These are phyloP conservation scores for Hypomecis atomaria DNA, from an alignment of 2,888 invertebrate species.

Conservation along the genomic window DNA sequence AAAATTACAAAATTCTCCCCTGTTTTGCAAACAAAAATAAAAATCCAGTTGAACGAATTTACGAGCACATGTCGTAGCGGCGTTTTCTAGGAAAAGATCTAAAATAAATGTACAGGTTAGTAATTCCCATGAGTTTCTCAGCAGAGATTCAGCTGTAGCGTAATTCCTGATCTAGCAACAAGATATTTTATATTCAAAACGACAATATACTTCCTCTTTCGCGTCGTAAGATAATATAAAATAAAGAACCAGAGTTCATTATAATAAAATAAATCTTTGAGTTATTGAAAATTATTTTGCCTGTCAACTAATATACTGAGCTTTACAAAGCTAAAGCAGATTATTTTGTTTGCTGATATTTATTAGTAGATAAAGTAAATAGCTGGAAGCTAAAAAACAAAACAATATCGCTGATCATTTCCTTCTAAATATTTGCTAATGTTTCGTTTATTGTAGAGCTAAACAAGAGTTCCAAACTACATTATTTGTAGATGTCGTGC, in stretches of 20 bases:
- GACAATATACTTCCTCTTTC: too few species aligned
- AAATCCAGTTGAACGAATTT: neutral
- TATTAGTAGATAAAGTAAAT: constrained; percentile 4
- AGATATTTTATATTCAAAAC: constrained; percentile 1
- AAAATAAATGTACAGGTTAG: constrained; percentile 24
- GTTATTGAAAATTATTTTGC: neutral
- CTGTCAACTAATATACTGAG: neutral
- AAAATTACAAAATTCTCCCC: too few species aligned
- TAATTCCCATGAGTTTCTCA: constrained; percentile 30
- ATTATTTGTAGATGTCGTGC: too few species aligned
- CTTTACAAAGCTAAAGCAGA: neutral
- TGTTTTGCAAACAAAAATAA: constrained; percentile 1
- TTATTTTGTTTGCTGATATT: constrained; percentile 9
- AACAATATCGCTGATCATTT: neutral
- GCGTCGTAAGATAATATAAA: too few species aligned
- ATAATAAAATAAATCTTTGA: constrained; percentile 14
- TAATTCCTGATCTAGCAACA: constrained; percentile 18
- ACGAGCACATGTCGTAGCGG: constrained; percentile 14
- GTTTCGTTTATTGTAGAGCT: too few species aligned
- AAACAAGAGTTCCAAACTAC: too few species aligned
- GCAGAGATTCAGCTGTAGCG: constrained; percentile 18
- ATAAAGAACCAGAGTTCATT: constrained; percentile 10
- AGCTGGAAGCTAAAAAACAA: neutral
- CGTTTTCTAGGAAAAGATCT: constrained; percentile 19
- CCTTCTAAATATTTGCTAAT: neutral